Evolutionary conservation across 2,797 vertebrate species (phyloP).

Genomic region (Octomys mimax): DNA sequence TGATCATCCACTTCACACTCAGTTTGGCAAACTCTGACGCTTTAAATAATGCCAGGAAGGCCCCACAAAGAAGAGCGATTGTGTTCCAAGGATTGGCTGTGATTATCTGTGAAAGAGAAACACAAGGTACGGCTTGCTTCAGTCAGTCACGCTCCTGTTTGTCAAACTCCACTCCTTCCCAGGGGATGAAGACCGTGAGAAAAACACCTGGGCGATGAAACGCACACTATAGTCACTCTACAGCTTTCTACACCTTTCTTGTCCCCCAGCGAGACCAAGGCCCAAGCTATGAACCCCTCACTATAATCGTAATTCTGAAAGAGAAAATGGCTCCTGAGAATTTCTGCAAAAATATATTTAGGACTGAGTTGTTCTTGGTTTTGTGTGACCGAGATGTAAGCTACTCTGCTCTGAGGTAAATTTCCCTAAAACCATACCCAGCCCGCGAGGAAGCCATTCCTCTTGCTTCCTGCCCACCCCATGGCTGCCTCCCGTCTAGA

Average conservation of each 20-base stretch:
- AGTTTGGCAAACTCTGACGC: slow-evolving; percentile 97
- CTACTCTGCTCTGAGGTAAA: background rate
- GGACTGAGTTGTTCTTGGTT: background rate
- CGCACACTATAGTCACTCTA: background rate
- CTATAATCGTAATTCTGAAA: background rate
- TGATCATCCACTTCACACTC: slow-evolving; percentile 97
- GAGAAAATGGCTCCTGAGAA: background rate
- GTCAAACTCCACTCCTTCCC: background rate
- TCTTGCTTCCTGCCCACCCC: background rate
- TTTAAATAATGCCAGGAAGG: slow-evolving; percentile 98
- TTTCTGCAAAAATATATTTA: background rate
- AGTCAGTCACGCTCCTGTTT: background rate
- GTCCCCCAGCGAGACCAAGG: background rate
- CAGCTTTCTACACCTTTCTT: background rate
- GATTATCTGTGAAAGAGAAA: slow-evolving; percentile 92
- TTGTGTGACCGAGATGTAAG: background rate
- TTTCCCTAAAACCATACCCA: background rate
- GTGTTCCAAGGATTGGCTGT: slow-evolving; percentile 98
- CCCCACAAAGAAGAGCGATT: slow-evolving; percentile 96
- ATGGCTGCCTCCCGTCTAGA: rapidly evolving
- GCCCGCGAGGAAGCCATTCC: background rate
- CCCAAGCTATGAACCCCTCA: background rate
- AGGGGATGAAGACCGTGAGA: background rate
- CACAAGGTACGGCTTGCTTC: background rate
- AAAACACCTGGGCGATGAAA: background rate